Percentiles rank a stretch among this genome's conserved stretches.
phyloP scores from a whole-genome alignment of 2,888 invertebrate species.

The Palloptera scutellata region DNA sequence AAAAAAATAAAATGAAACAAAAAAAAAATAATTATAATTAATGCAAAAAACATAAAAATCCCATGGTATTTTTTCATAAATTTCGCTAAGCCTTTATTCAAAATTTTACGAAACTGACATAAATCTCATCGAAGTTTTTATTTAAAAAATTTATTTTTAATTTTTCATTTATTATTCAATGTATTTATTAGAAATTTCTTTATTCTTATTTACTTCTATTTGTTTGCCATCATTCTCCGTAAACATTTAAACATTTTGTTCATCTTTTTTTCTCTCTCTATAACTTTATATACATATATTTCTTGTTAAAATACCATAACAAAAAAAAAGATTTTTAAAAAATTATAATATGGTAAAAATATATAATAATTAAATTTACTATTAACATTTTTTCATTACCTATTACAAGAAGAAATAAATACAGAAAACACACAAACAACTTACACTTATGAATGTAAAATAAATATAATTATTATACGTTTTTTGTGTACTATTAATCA shows the following conservation, averaged over 20 bases:
- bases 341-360: conserved; percentile 22
- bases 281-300: conserved; percentile 9
- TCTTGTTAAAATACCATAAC: conserved; percentile 36
- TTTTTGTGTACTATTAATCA: conserved; percentile 19
- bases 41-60: conserved; percentile 20
- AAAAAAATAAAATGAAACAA: conserved; percentile 24
- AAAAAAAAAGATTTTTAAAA: conserved; percentile 26
- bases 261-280: too few relatives aligned
- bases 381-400: background rate
- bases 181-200: too few relatives aligned
- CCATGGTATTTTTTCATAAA: conserved; percentile 25
- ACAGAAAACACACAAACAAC: conserved; percentile 21
- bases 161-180: too few relatives aligned
- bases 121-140: background rate
- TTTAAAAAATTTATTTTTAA: too few relatives aligned
- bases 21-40: conserved; percentile 15
- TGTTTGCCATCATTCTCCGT: too few relatives aligned
- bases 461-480: conserved; percentile 16
- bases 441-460: conserved; percentile 21
- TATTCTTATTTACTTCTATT: too few relatives aligned
- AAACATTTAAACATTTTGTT: too few relatives aligned
- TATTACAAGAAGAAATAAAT: background rate
- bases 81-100: conserved; percentile 7
- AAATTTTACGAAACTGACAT: background rate
- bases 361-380: conserved; percentile 13